Evolutionary conservation across 2,113 vertebrate genomes (phyloP).

Genomic region (Bambusicola thoracicus): DNA sequence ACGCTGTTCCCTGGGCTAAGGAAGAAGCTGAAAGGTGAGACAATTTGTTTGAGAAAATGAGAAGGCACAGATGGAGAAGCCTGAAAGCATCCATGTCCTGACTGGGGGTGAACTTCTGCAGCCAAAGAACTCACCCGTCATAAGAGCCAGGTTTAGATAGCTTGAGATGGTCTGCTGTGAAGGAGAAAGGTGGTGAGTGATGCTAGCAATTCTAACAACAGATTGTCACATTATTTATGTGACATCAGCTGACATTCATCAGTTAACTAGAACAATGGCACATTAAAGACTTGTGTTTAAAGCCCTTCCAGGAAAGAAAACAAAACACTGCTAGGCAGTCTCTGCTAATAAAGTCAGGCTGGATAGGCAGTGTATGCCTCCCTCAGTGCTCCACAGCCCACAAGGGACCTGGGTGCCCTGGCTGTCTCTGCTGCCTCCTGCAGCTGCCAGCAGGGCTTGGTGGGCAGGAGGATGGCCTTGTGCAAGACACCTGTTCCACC

Average conservation of each 20-base stretch:
- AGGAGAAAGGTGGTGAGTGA: neutral
- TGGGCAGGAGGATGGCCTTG: neutral
- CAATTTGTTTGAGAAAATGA: neutral
- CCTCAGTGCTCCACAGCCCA: too few species aligned
- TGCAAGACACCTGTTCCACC: rapidly evolving
- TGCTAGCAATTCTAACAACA: neutral
- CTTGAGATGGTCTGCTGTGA: neutral
- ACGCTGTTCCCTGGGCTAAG: rapidly evolving
- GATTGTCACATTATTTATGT: neutral
- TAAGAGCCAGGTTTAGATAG: neutral
- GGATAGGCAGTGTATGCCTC: neutral
- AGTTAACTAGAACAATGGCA: neutral
- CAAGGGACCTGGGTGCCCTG: rapidly evolving
- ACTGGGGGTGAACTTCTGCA: neutral
- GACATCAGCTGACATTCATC: neutral
- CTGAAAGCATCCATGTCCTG: neutral
- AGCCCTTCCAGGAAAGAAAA: neutral
- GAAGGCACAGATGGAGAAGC: neutral
- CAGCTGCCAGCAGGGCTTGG: too few species aligned
- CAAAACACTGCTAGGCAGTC: neutral
- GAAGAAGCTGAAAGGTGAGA: neutral
- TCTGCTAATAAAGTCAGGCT: neutral
- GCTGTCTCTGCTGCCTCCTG: rapidly evolving
- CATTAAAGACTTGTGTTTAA: neutral
- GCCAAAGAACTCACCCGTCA: neutral